These are phyloP conservation scores for Orchesellides sinensis DNA, from an alignment of 2,888 invertebrate species.

Conservation along the genomic window DNA sequence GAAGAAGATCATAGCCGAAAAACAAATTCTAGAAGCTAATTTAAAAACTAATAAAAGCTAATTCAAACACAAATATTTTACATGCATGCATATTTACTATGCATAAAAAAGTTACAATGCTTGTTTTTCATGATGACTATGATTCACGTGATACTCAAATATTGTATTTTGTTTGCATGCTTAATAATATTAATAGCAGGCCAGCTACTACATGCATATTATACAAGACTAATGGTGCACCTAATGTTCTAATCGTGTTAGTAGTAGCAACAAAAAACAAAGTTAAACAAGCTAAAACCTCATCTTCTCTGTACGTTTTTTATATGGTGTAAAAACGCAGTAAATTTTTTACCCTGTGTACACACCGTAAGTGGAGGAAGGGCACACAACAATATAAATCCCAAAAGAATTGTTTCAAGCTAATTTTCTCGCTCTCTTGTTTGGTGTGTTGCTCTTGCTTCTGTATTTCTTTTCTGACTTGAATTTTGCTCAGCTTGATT, in stretches of 20 bases:
- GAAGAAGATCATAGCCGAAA: too few species aligned
- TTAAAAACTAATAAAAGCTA: neutral
- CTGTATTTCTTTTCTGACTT: neutral
- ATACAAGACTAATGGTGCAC: neutral
- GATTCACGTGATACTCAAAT: neutral
- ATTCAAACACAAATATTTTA: neutral
- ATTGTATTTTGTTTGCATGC: constrained; percentile 10
- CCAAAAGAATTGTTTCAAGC: constrained; percentile 62
- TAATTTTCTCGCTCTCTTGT: constrained; percentile 58
- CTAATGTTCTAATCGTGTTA: neutral
- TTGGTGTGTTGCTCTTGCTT: too few species aligned
- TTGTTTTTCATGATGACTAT: neutral
- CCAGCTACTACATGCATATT: too few species aligned
- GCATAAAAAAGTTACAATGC: too few species aligned
- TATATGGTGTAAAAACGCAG: neutral
- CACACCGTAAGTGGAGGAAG: constrained; percentile 17
- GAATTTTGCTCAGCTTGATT: constrained; percentile 22
- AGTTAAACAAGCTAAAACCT: neutral
- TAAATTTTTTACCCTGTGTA: neutral
- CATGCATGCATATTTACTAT: too few species aligned
- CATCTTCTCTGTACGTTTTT: too few species aligned
- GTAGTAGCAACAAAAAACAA: neutral
- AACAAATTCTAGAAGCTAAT: too few species aligned
- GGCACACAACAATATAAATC: constrained; percentile 30
- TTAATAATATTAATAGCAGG: too few species aligned